Base-by-base conservation (phyloP, 1,140 invertebrate genomes). In the Phenacoccus solenopsis region DNA sequence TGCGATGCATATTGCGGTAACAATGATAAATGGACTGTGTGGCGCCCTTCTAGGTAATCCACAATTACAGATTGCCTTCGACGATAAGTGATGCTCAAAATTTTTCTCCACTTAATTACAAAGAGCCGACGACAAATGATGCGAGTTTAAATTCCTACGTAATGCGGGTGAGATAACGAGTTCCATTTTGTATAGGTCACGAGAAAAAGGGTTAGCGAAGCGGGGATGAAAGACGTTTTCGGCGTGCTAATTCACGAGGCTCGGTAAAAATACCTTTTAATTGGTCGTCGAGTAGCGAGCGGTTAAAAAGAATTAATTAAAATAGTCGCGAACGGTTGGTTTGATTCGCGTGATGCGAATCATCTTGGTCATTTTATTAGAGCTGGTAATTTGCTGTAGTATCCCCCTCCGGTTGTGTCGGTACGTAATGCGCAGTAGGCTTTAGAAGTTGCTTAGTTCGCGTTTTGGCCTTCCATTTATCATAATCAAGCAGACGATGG, bases 401-500 rank as follows among this genome's bases (percentile, higher is more conserved):
- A 24, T 25, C 25, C 25, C 16, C 20, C 59, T 27, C 25, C 21
- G 56, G 5, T 20, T 59, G 5, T 16, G 4, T 59, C 16, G 5
- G 56, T 59, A n/a, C 16, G 16, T 64, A 64, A 64, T 64, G 59
- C 21, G 59, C 59, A 64, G 21, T 64, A 64, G 59, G 59, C 22
- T 25, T 10, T n/a, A n/a, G 10, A 64, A 64, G 59, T 64, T 64
- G 59, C 7, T 24, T 24, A 64, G 59, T 64, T 64, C 59, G 59
- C 59, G 59, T 64, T 64, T 64, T 16, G 25, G 21, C 25, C 59
- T 24, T 27, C 59, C 59, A 64, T 64, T 64, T 64, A 64, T 64
- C 59, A 64, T 64, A 64, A 64, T 64, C 59, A 64, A 64, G 20
- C 25, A 20, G 59, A 64, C 59, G 59, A 64, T 64, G 59, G 59